Base-by-base conservation (phyloP, 2,113 vertebrate genomes). In the Micromys minutus region DNA sequence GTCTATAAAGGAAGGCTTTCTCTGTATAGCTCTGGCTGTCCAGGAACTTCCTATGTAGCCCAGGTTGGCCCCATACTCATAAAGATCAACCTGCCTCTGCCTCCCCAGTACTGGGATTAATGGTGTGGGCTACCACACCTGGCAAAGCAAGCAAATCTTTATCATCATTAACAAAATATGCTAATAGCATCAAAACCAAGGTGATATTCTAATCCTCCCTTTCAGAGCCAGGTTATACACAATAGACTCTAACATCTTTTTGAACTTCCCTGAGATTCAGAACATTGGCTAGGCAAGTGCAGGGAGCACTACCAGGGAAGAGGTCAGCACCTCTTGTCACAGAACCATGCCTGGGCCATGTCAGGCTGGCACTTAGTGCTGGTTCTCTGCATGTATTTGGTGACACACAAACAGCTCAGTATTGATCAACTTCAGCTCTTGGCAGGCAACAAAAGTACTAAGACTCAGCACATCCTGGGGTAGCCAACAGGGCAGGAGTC, bases 141-240 rank as follows among this genome's bases (percentile, higher is more conserved):
- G 59, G n/a, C 57, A 85, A 97, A 90, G 87, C 87, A 13, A 39
- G 13, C 90, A 45, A 24, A 10, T 85, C 74, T 90, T 94, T 57
- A 90, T 89, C 97, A 91, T 96, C 89, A 74, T 96, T 97, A 97
- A 95, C 94, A 97, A 98, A 93, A 90, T 71, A 87, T 81, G 74
- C 36, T 59, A 95, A 93, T 5, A 91, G 75, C 42, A 96, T 19
- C 42, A 50, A 72, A 26, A 94, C 97, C 92, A 85, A 87, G 81
- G 65, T 89, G 87, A 90, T 22, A 75, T 96, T 94, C 84, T 61
- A 76, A 26, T 42, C 7, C 39, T 84, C 94, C 71, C 88, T 90
- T 94, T 94, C 65, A 95, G 97, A 98, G 97, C 87, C 94, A 97
- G 97, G 94, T 88, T 97, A 95, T 42, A 95, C 61, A 89, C 61